Conservation (phyloP, 2,113 vertebrate species). For the Fregata magnificens region DNA sequence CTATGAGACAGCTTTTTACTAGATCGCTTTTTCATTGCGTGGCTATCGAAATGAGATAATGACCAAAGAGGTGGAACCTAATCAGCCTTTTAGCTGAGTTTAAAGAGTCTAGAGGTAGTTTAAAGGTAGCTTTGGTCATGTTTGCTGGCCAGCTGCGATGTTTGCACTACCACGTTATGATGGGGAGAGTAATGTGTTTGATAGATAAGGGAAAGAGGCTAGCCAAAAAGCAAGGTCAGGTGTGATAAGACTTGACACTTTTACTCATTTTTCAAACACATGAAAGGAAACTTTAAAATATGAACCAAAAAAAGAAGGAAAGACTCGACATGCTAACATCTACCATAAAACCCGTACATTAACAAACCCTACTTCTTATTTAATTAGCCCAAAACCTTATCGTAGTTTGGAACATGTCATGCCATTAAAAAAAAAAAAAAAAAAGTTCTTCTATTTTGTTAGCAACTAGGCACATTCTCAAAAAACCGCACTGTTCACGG, state of each 20-base stretch:
- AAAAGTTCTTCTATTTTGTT: constrained; percentile 12
- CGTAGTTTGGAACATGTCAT: constrained; percentile 49
- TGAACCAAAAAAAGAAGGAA: constrained; percentile 45
- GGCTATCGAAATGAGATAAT: constrained; percentile 82
- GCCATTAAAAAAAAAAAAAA: not conserved
- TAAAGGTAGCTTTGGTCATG: constrained; percentile 75
- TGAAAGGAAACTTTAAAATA: constrained; percentile 74
- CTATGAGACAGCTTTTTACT: constrained; percentile 71
- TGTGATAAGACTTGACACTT: constrained; percentile 78
- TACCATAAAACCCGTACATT: constrained; percentile 42
- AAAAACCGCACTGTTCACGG: not conserved
- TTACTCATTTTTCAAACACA: constrained; percentile 79
- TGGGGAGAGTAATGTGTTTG: constrained; percentile 82
- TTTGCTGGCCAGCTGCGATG: constrained; percentile 68
- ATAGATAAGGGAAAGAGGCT: constrained; percentile 75
- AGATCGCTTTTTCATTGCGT: constrained; percentile 78
- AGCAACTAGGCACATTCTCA: not conserved
- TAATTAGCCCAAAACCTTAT: constrained; percentile 65
- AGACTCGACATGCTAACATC: constrained; percentile 9
- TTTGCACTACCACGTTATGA: constrained; percentile 79
- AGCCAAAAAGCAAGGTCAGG: constrained; percentile 75
- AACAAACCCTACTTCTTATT: constrained; percentile 56
- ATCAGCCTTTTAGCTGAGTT: constrained; percentile 77
- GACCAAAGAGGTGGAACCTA: constrained; percentile 74
- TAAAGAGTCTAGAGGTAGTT: constrained; percentile 74